phyloP scores from a whole-genome alignment of 2,797 vertebrate genomes.

The Falco peregrinus region DNA sequence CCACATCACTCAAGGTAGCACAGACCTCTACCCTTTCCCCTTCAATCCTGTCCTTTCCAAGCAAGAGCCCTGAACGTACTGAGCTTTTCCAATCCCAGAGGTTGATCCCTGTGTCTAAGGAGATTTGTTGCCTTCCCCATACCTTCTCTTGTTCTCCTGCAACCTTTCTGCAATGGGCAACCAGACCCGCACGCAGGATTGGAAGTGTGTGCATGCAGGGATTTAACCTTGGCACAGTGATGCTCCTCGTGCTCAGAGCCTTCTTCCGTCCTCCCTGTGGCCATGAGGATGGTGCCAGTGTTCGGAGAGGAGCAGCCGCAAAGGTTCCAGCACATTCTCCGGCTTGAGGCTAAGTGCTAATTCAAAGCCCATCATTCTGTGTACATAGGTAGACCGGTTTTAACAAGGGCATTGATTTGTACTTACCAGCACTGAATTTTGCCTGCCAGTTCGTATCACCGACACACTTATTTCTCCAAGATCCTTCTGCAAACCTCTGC shows the following conservation, averaged over 20 bases:
- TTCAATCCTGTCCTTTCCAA: not conserved
- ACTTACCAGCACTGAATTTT: not conserved
- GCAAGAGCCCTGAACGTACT: not conserved
- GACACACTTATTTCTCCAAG: not conserved
- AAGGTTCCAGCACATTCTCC: not conserved
- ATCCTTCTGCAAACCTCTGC: not conserved
- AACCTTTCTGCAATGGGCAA: not conserved
- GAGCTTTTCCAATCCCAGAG: not conserved
- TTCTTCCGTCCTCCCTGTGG: not conserved
- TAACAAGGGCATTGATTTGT: constrained; percentile 8
- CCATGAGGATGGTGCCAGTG: rapidly evolving
- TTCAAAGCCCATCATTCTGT: not conserved
- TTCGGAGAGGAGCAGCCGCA: not conserved
- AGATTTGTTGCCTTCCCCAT: not conserved
- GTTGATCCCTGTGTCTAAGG: not conserved
- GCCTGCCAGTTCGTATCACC: not conserved
- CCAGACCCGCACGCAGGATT: not conserved
- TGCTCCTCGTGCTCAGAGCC: not conserved
- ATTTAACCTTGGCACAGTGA: too few species aligned
- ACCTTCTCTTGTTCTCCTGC: not conserved
- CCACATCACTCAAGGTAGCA: not conserved
- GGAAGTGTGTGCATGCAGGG: not conserved
- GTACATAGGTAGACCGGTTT: not conserved
- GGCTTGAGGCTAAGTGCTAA: not conserved
- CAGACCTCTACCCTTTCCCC: not conserved